phyloP scores from a whole-genome alignment of 1,140 invertebrate genomes.

The Drosophila santomea region DNA sequence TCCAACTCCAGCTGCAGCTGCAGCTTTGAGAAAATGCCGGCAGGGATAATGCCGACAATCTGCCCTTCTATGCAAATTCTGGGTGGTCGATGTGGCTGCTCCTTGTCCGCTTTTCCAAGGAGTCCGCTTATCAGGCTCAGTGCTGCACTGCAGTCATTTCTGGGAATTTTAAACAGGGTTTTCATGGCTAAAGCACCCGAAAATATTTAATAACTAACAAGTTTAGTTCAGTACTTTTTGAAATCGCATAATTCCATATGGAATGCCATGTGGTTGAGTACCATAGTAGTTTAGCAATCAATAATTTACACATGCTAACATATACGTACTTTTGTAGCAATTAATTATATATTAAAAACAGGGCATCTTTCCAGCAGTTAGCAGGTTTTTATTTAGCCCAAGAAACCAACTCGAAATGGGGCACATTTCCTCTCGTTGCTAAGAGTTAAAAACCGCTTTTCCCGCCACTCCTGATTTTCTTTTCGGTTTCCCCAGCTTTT shows the following conservation, averaged over 20 bases:
- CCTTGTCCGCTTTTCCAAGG: conserved; percentile 33
- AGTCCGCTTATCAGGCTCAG: not conserved
- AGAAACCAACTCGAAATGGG: not conserved
- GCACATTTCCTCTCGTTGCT: not conserved
- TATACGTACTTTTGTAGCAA: not conserved
- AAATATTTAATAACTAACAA: too few species aligned
- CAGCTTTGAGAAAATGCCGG: conserved; percentile 10
- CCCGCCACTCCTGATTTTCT: not conserved
- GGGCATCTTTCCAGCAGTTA: not conserved
- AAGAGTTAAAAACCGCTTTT: conserved; percentile 7
- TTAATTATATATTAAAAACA: not conserved
- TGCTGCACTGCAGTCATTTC: not conserved
- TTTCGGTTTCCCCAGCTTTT: conserved; percentile 13
- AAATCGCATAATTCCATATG: too few species aligned
- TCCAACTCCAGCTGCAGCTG: conserved; percentile 15
- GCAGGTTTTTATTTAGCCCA: not conserved
- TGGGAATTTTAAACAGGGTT: too few species aligned
- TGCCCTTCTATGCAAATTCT: conserved; percentile 66
- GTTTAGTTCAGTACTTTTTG: too few species aligned
- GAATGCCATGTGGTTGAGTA: too few species aligned
- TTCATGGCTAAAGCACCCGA: too few species aligned
- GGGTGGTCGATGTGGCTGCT: conserved; percentile 51
- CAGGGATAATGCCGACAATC: conserved; percentile 58
- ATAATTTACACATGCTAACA: too few species aligned
- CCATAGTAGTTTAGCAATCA: too few species aligned